Evolutionary conservation across 2,888 invertebrate genomes (phyloP), one percentile per base, ranked within the genome.

Genomic region (Rhamnusium bicolor): DNA sequence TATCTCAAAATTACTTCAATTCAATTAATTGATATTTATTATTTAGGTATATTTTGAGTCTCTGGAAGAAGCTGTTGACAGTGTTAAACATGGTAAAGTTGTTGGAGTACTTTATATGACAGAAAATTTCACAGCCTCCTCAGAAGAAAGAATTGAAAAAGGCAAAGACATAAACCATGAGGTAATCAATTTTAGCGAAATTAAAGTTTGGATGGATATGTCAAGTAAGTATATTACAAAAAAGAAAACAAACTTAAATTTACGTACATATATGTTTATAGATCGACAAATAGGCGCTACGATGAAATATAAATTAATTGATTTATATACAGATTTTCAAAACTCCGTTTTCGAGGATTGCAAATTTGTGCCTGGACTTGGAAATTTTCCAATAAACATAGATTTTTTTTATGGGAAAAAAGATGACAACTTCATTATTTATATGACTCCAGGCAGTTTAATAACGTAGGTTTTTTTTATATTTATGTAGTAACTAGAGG

Each of bases 261-360:
- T 0, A 49, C 21, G 24, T 27, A 21, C 3, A 21, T 51, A 24
- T 24, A 2, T 18, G 32, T 29, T 78, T 88, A 49, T 88, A 97
- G 97, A 96, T 90, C 93, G 95, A 81, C 96, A 97, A 88, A 94
- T 96, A 76, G 93, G 94, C 0, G 90, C 93, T 78, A 93, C 92
- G 78, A 85, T 97, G 58, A 93, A 95, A 86, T 90, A 90, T 63
- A 92, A 92, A 77, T 85, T 97, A 5, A 90, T 92, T 73, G 91
- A 93, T 47, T 90, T 92, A 4, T 56, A 94, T 83, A 89, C 92
- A 73, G 88, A 89, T 1, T 94, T 95, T 82, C 91, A 94, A 66
- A 88, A 90, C 73, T 86, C 91, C 2, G 87, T 94, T 0, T 90
- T 95, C 84, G 84, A 82, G 0, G 92, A 92, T 1, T 95, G 96